These are phyloP conservation scores for Luscinia luscinia DNA, from an alignment of 2,797 vertebrate species.

Conservation along the genomic window DNA sequence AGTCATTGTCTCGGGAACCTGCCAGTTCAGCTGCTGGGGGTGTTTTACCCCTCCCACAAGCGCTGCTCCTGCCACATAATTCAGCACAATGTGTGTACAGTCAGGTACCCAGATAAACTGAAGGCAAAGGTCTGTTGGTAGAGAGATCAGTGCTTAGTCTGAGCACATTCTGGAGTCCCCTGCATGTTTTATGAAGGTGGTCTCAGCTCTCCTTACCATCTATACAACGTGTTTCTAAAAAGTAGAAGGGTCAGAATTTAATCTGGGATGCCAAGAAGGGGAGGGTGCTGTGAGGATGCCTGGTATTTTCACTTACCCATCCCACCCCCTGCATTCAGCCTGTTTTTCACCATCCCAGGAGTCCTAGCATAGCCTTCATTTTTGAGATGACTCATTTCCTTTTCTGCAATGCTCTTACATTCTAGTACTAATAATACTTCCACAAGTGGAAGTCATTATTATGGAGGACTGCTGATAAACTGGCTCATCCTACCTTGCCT, in stretches of 20 bases:
- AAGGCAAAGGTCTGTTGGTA: neutral
- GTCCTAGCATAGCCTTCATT: constrained; percentile 14
- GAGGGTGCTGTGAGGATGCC: neutral
- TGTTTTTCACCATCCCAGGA: constrained; percentile 8
- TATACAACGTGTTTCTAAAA: neutral
- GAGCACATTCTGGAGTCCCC: neutral
- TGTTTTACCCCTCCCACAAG: neutral
- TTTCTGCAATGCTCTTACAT: neutral
- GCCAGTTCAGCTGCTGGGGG: neutral
- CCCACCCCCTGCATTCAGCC: neutral
- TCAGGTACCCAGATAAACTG: neutral
- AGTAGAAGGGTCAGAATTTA: neutral
- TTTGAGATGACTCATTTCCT: constrained; percentile 44
- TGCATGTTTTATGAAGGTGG: neutral
- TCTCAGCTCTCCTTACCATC: neutral
- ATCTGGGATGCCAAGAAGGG: neutral
- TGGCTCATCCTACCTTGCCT: constrained; percentile 8
- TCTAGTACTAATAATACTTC: constrained; percentile 13
- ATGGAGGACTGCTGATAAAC: constrained; percentile 20
- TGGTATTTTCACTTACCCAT: neutral
- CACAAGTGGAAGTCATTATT: constrained; percentile 46
- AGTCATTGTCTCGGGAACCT: rapidly evolving
- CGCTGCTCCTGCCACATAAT: neutral
- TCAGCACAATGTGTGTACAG: neutral
- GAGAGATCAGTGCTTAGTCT: neutral